A percentile compares a stretch with the other conserved stretches of the same genome.
Evolutionary conservation across 1,140 invertebrate species (phyloP).

Genomic region (Aphis craccivora): DNA sequence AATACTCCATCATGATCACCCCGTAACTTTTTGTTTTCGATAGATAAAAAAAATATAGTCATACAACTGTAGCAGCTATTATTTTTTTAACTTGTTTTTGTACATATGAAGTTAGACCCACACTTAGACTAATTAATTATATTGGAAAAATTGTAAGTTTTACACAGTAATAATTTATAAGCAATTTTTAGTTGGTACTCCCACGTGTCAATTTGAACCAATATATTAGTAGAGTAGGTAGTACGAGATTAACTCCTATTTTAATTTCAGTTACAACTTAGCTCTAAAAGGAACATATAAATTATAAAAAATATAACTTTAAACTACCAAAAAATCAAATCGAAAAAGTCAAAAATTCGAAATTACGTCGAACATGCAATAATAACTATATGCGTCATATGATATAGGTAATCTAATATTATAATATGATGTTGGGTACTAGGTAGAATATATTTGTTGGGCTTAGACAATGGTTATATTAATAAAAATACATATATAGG

Average conservation of each 20-base stretch:
- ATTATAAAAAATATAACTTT: background rate
- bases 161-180: background rate
- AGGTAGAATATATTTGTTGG: too few species aligned
- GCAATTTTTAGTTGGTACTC: background rate
- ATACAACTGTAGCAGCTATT: background rate
- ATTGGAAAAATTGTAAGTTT: background rate
- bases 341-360: too few species aligned
- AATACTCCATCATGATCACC: background rate
- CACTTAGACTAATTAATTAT: background rate
- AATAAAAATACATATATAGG: too few species aligned
- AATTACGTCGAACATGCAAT: too few species aligned
- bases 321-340: background rate
- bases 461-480: too few species aligned
- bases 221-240: background rate
- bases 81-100: background rate
- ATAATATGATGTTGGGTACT: too few species aligned
- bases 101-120: background rate
- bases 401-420: too few species aligned
- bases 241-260: background rate
- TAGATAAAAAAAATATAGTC: background rate
- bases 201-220: background rate
- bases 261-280: background rate
- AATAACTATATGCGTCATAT: too few species aligned
- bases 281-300: background rate
- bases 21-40: background rate